Evolutionary conservation across 2,888 invertebrate species (phyloP).

Genomic region (Oscheius onirici): DNA sequence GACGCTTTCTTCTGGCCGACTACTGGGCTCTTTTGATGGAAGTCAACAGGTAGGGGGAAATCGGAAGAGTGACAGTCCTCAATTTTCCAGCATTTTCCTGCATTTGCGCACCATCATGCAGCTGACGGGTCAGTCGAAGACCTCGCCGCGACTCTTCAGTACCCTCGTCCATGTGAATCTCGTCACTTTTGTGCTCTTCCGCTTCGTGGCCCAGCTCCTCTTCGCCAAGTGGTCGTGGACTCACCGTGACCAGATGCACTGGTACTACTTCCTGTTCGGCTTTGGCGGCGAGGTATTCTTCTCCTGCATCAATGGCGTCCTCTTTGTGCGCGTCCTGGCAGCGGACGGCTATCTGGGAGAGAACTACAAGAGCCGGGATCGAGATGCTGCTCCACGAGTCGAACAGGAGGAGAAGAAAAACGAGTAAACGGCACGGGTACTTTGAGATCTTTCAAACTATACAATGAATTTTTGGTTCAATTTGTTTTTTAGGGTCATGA

Average conservation of each 20-base stretch:
- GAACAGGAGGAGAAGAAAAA: slow-evolving; percentile 1
- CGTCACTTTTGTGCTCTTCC: slow-evolving; percentile 60
- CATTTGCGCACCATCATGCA: slow-evolving; percentile 65
- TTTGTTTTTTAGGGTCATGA: neutral
- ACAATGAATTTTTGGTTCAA: slow-evolving; percentile 25
- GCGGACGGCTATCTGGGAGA: slow-evolving; percentile 62
- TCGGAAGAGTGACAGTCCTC: neutral
- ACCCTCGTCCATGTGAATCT: slow-evolving; percentile 55
- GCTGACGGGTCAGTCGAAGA: slow-evolving; percentile 46
- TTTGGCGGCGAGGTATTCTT: slow-evolving; percentile 55
- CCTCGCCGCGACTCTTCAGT: slow-evolving; percentile 35
- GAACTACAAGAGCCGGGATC: slow-evolving; percentile 21
- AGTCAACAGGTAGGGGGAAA: slow-evolving; percentile 60
- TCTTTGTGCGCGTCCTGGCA: slow-evolving; percentile 62
- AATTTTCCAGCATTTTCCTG: slow-evolving; percentile 61
- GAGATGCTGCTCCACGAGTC: neutral
- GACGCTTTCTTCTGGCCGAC: slow-evolving; percentile 53
- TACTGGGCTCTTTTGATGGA: slow-evolving; percentile 69
- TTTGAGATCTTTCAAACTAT: slow-evolving; percentile 7
- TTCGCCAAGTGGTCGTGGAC: slow-evolving; percentile 50
- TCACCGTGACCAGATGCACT: slow-evolving; percentile 45
- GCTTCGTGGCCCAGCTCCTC: slow-evolving; percentile 58
- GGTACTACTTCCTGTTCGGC: slow-evolving; percentile 43
- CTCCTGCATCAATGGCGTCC: slow-evolving; percentile 55
- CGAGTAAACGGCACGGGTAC: neutral